phyloP scores from a whole-genome alignment of 2,113 vertebrate genomes.

The Acrocephalus kingi region DNA sequence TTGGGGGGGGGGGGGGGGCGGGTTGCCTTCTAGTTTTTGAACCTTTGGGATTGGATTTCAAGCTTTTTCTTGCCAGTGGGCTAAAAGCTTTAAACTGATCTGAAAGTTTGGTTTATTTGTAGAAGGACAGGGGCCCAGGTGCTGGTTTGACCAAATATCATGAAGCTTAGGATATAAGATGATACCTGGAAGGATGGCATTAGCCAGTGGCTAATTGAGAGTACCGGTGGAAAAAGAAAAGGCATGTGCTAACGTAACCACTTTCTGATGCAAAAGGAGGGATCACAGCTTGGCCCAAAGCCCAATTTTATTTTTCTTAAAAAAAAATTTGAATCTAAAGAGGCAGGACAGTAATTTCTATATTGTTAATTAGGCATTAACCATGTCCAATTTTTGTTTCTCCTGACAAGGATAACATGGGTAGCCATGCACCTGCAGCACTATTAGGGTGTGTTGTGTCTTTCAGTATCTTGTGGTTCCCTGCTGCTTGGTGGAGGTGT shows the following conservation, averaged over 20 bases:
- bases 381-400: not conserved
- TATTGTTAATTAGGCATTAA: not conserved
- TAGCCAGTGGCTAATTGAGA: not conserved
- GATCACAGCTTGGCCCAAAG: not conserved
- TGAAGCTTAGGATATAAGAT: not conserved
- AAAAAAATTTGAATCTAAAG: not conserved
- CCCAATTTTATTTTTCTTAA: not conserved
- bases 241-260: rapidly evolving
- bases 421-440: not conserved
- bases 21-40: not conserved
- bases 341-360: not conserved
- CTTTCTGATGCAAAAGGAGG: not conserved
- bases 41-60: not conserved
- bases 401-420: not conserved
- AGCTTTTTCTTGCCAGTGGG: not conserved
- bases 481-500: not conserved
- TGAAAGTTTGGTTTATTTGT: not conserved
- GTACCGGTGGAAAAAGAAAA: not conserved
- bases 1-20: rapidly evolving
- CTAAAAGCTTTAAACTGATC: not conserved
- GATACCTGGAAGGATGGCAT: not conserved
- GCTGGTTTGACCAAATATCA: not conserved
- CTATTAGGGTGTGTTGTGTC: not conserved
- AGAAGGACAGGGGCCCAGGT: not conserved
- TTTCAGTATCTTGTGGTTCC: not conserved